Evolutionary conservation across 2,797 vertebrate species (phyloP).

Genomic region (Gallinago solitaria): DNA sequence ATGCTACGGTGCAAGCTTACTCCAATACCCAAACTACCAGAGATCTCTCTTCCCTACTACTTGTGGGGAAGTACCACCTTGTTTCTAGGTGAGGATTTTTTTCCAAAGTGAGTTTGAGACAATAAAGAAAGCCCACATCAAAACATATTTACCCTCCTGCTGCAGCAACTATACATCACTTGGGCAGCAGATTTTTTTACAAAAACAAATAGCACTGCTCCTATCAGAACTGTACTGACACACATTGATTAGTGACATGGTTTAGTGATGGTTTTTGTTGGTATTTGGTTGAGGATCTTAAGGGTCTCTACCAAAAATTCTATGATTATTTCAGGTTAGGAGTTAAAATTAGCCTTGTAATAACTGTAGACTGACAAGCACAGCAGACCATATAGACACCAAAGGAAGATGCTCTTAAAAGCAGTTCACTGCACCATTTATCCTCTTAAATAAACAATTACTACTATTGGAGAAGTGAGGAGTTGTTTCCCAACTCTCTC

Average conservation of each 20-base stretch:
- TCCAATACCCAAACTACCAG: neutral
- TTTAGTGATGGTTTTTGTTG: too few species aligned
- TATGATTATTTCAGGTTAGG: neutral
- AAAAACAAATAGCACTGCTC: neutral
- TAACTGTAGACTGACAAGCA: neutral
- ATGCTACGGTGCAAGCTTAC: neutral
- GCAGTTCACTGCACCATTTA: neutral
- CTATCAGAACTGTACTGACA: neutral
- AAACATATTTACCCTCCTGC: neutral
- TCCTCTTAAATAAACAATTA: neutral
- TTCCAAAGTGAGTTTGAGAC: neutral
- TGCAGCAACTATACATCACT: neutral
- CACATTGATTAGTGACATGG: neutral
- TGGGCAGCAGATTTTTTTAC: neutral
- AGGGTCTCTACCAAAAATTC: too few species aligned
- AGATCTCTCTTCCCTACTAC: neutral
- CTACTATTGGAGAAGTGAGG: neutral
- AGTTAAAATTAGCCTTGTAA: slow-evolving; percentile 30
- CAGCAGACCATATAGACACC: neutral
- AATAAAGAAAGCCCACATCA: neutral
- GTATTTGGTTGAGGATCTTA: too few species aligned
- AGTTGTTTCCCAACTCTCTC: neutral
- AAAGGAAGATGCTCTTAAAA: neutral
- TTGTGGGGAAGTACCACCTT: neutral
- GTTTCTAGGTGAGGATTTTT: neutral